Conservation (phyloP, 2,888 invertebrate species). For the Myopa testacea region DNA sequence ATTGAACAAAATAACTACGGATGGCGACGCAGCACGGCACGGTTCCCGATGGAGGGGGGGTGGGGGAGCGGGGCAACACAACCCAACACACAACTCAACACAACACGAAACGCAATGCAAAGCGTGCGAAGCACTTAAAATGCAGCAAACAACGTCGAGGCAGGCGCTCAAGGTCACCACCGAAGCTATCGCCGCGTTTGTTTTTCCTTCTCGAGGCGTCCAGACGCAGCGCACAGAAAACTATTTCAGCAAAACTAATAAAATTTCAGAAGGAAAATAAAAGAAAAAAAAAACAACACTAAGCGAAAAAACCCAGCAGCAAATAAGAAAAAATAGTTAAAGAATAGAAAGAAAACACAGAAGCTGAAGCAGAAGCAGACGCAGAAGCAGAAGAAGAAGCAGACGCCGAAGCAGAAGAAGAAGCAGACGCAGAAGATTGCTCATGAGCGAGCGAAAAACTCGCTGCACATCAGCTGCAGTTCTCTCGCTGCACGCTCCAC, state of each 20-base stretch:
- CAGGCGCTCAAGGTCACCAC: conserved; percentile 34
- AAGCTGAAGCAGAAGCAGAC: neutral
- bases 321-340: neutral
- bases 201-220: conserved; percentile 31
- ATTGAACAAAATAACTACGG: neutral
- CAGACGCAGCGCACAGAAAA: conserved; percentile 26
- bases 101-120: conserved; percentile 16
- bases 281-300: conserved; percentile 4
- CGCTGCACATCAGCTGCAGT: neutral
- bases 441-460: conserved; percentile 9
- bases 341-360: neutral
- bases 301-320: neutral
- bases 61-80: neutral
- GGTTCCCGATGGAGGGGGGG: neutral
- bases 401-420: neutral
- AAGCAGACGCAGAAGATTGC: conserved; percentile 18
- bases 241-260: conserved; percentile 37
- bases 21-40: conserved; percentile 11
- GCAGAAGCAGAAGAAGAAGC: neutral
- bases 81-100: neutral
- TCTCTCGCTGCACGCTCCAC: neutral
- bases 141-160: conserved; percentile 35
- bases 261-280: conserved; percentile 24
- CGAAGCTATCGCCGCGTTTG: conserved; percentile 32
- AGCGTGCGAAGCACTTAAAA: conserved; percentile 40